Conservation (phyloP, 2,888 invertebrate genomes). For the Parascotia fuliginaria region DNA sequence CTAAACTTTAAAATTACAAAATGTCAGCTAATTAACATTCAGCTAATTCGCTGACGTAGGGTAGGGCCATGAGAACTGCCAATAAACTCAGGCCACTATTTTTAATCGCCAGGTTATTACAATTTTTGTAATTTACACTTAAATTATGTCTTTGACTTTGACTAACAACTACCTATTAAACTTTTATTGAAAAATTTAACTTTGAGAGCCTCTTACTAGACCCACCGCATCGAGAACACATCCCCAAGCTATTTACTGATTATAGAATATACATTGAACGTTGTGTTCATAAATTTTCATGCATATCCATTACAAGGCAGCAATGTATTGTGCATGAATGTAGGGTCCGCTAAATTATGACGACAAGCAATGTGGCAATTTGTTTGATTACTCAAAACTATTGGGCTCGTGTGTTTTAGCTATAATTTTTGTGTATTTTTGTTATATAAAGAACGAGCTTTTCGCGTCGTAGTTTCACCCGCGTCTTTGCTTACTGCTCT, state of each 20-base stretch:
- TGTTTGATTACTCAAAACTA: constrained; percentile 45
- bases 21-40: too few species aligned
- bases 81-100: too few species aligned
- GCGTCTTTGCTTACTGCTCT: too few species aligned
- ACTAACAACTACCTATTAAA: too few species aligned
- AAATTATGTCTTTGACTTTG: too few species aligned
- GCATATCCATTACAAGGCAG: not conserved
- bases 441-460: too few species aligned
- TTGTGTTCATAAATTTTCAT: constrained; percentile 10
- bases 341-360: constrained; percentile 40
- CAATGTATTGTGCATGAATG: constrained; percentile 31
- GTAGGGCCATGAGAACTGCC: too few species aligned
- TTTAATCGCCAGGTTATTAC: too few species aligned
- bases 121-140: too few species aligned
- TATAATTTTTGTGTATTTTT: constrained; percentile 8
- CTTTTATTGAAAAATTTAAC: not conserved
- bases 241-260: constrained; percentile 46
- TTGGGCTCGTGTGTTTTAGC: constrained; percentile 19
- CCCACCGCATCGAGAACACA: constrained; percentile 48
- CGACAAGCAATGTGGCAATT: constrained; percentile 44
- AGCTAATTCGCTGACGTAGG: too few species aligned
- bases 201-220: constrained; percentile 37
- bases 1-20: too few species aligned
- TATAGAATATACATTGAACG: constrained; percentile 37
- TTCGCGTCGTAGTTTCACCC: too few species aligned